Evolutionary conservation across 2,797 vertebrate genomes (phyloP).

Genomic region (Myiotriccus ornatus): DNA sequence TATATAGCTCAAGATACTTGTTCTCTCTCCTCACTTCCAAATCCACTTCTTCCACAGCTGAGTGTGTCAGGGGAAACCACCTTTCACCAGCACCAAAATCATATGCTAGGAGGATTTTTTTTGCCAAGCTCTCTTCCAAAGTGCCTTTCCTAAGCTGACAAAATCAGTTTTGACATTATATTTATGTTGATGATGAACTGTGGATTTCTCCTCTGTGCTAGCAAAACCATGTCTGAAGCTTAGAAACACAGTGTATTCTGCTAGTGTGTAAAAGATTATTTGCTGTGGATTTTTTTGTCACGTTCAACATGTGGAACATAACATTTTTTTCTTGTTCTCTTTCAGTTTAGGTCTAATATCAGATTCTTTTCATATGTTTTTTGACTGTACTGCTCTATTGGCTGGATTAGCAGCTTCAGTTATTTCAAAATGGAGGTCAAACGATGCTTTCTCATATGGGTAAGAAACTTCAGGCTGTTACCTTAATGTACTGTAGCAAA

Average conservation of each 20-base stretch:
- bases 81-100: not conserved
- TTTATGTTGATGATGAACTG: not conserved
- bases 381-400: slow-evolving; percentile 96
- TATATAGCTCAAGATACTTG: not conserved
- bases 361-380: slow-evolving; percentile 99
- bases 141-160: not conserved
- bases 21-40: not conserved
- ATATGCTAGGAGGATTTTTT: not conserved
- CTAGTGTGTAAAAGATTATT: not conserved
- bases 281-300: not conserved
- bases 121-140: not conserved
- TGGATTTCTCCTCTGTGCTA: not conserved
- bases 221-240: not conserved
- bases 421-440: slow-evolving; percentile 96
- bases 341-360: slow-evolving; percentile 96
- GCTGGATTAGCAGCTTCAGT: slow-evolving; percentile 96
- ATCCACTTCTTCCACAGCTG: not conserved
- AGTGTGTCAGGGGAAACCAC: not conserved
- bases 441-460: slow-evolving; percentile 98
- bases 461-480: slow-evolving; percentile 71
- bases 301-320: not conserved
- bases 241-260: not conserved
- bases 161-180: not conserved
- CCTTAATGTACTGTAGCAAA: not conserved
- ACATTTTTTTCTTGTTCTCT: slow-evolving; percentile 52